Evolutionary conservation across 2,888 invertebrate species (phyloP), one percentile per base, ranked within the genome.

Genomic region (Anagyrus pseudococci): DNA sequence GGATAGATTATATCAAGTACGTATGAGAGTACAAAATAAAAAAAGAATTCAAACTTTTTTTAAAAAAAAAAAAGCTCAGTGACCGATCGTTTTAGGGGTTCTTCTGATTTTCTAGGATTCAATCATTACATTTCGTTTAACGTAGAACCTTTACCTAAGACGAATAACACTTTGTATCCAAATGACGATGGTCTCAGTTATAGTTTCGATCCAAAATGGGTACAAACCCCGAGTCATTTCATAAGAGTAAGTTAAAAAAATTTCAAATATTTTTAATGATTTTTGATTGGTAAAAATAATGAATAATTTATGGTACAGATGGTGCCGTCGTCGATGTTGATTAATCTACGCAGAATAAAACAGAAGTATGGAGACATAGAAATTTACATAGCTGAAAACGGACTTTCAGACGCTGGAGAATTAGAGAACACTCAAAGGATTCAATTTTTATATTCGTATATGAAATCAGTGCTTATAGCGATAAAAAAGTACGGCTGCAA

Each of bases 391-490:
- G 75, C 78, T 2, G 83, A 83, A 67, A 82, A 81, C 66, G 82
- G 82, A 1, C 70, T 70, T 50, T 67, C 77, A 17, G 79, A 78
- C 22, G 29, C 37, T 0, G 72, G 72, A 8, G 58, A 46, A 1
- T 66, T 74, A 1, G 46, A 71, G 10, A 81, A 81, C 64, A 15
- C 47, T 2, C 66, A 68, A 1, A 71, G 79, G 61, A 59, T 72
- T 3, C 17, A 67, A 20, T 77, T 73, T 66, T 67, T 80, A 1
- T 78, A 83, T 66, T 77, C 70, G 10, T 84, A 85, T 64, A 71
- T 87, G 4, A 75, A 77, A 33, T 82, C 82, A 1, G 55, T 85
- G 59, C 64, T 85, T 17, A 79, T 83, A 48, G 85, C 85, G 0
- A 68, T 85, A 0, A 75, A 82, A 6, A 66, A 69, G n/a, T 82